These are phyloP conservation scores for Drosophila histrio DNA, from an alignment of 2,888 invertebrate species.

Conservation along the genomic window DNA sequence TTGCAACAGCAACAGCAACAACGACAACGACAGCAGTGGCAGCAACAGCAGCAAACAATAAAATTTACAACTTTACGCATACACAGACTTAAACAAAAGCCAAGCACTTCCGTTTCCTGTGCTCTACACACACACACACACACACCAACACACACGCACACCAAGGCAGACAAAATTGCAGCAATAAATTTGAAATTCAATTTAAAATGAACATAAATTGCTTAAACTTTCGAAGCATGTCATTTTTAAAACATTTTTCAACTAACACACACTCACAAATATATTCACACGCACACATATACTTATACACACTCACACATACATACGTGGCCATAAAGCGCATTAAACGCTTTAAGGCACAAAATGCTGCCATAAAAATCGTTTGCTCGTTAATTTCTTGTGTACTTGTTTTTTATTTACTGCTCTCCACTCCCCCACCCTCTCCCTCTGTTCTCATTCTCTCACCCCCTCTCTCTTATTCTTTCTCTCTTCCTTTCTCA, in stretches of 20 bases:
- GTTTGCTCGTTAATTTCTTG: slow-evolving; percentile 80
- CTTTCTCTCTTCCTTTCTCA: slow-evolving; percentile 1
- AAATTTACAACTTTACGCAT: slow-evolving; percentile 71
- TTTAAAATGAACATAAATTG: slow-evolving; percentile 84
- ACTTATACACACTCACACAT: slow-evolving; percentile 16
- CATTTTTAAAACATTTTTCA: slow-evolving; percentile 83
- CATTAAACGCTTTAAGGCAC: slow-evolving; percentile 81
- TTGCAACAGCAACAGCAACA: slow-evolving; percentile 26
- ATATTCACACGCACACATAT: slow-evolving; percentile 18
- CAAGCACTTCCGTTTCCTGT: slow-evolving; percentile 75
- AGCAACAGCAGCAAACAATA: slow-evolving; percentile 57
- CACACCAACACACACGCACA: slow-evolving; percentile 17
- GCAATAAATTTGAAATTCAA: slow-evolving; percentile 84
- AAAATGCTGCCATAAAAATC: slow-evolving; percentile 81
- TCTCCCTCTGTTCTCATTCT: neutral
- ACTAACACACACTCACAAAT: slow-evolving; percentile 62
- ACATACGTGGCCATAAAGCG: slow-evolving; percentile 53
- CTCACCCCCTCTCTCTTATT: neutral
- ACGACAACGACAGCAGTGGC: slow-evolving; percentile 6
- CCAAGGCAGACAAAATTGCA: slow-evolving; percentile 71
- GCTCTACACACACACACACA: slow-evolving; percentile 32
- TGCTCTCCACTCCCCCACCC: slow-evolving; percentile 12
- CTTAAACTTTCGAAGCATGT: slow-evolving; percentile 84
- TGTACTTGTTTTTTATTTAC: slow-evolving; percentile 72
- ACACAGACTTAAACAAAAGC: slow-evolving; percentile 48